Base-by-base conservation (phyloP, 2,113 vertebrate genomes). In the Oceanites oceanicus region DNA sequence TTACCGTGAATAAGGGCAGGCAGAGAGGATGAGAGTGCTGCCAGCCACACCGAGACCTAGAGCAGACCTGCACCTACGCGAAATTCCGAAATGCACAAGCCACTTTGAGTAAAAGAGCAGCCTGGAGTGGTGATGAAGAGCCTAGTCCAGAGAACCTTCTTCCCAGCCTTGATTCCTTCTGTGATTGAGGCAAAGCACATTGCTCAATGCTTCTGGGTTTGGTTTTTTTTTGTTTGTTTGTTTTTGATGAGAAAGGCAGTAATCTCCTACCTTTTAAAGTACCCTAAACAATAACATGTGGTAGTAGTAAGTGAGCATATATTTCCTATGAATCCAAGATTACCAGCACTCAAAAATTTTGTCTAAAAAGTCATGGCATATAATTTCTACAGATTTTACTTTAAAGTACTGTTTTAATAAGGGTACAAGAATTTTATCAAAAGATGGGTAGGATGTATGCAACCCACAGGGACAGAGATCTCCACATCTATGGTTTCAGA, bases 81-180 rank as follows among this genome's bases (percentile, higher is more conserved):
- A 10, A 58, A 20, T 15, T 23, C 40, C 83, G 17, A 36, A 58
- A 22, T 3, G 17, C 36, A 8, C 11, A 19, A 14, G 17, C n/a
- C 15, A 0, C 26, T 9, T 0, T 0, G 6, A 40, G 27, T 13
- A 13, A 11, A 15, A 32, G 30, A 3, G 2, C 5, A 53, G 30
- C 30, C 18, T 3, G 16, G 8, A 38, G 70, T 21, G 14, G 8
- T 30, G 44, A 70, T 0, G 4, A 70, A 32, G 9, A 59, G 6
- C 30, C 15, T 0, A 7, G 6, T 8, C 19, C 38, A 34, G 29
- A n/a, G 21, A 27, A 21, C 9, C 23, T 42, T 27, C 16, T 18
- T 38, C 10, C 29, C 11, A 44, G 9, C 3, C 3, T 38, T 52
- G 7, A 0, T 4, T 53, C 11, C 20, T 32, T n/a, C 58, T 19